Base-by-base conservation (phyloP, 2,888 invertebrate genomes). In the Erynnis tages region DNA sequence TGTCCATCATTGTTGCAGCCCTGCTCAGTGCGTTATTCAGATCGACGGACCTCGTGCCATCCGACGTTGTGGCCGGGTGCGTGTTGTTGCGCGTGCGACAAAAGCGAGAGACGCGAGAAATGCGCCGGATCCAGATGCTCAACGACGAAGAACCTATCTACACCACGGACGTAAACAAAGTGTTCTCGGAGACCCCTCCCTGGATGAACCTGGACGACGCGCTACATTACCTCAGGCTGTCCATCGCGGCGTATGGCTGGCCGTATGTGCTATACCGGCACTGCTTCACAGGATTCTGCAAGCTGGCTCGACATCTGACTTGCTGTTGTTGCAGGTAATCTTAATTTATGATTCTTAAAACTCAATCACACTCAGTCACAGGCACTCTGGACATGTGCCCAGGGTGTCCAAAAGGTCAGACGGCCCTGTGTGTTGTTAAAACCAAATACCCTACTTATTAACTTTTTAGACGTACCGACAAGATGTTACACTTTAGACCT, bases 181-280 rank as follows among this genome's bases (percentile, higher is more conserved):
- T 93, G 54, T 94, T 94, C 76, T 91, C 91, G 0, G 90, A 91
- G 58, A 90, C 92, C 0, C 94, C 94, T 0, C 87, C 91, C 1
- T 97, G 96, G 97, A 96, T 96, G 95, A 94, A 93, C 60, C 77
- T 95, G 57, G 92, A 93, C 44, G 91, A 93, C 65, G 95, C 95
- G 1, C 73, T 92, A 49, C 94, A 97, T 77, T 97, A 94, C 72
- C 87, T 97, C 67, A 92, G 94, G 71, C 91, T 95, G 62, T 95
- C 97, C 0, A 92, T 95, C 73, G 95, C 95, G 3, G 93, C 95
- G 4, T 97, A 97, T 73, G 96, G 97, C 0, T 97, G 97, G 96
- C 94, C 96, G 0, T 94, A 95, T 66, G 95, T 95, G 54, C 82
- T 96, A 68, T 95, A 95, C 73, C 90, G 93, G 23, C 93, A 96